A percentile compares a stretch with the other conserved stretches of the same genome.
phyloP scores from a whole-genome alignment of 2,888 invertebrate genomes.

The Dryomyza anilis region DNA sequence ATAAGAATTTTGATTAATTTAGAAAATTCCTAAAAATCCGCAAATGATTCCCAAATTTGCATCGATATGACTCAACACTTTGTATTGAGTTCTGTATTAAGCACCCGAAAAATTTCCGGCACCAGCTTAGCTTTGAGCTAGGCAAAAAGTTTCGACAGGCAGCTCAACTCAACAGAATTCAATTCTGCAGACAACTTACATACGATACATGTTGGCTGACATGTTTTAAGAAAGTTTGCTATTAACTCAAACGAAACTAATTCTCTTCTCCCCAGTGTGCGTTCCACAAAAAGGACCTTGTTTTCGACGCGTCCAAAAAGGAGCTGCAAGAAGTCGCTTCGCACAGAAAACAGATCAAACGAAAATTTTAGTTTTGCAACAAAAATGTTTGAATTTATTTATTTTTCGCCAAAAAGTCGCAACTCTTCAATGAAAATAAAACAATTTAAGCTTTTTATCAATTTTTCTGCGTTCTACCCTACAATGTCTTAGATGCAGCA shows the following conservation, averaged over 20 bases:
- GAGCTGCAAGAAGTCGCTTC: background rate
- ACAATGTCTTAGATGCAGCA: background rate
- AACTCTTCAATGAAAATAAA: background rate
- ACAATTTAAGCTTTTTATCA: conserved; percentile 16
- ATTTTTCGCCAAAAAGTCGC: background rate
- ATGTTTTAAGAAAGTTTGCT: conserved; percentile 19
- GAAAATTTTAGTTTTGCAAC: conserved; percentile 22
- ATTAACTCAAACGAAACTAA: conserved; percentile 56
- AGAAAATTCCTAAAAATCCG: too few relatives aligned
- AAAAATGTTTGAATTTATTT: too few relatives aligned
- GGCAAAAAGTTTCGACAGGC: conserved; percentile 34
- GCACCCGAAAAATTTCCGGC: too few relatives aligned
- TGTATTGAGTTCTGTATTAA: too few relatives aligned
- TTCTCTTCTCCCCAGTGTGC: conserved; percentile 38
- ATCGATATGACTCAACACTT: too few relatives aligned
- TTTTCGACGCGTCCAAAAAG: too few relatives aligned
- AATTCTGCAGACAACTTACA: conserved; percentile 6
- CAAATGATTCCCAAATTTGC: too few relatives aligned
- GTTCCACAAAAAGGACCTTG: too few relatives aligned
- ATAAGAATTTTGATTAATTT: too few relatives aligned
- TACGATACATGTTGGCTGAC: conserved; percentile 13
- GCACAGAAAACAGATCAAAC: conserved; percentile 21
- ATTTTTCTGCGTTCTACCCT: background rate
- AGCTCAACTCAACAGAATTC: too few relatives aligned
- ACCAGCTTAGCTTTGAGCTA: too few relatives aligned